Evolutionary conservation across 2,797 vertebrate genomes (phyloP), one percentile per base, ranked within the genome.

Genomic region (Bucorvus abyssinicus): DNA sequence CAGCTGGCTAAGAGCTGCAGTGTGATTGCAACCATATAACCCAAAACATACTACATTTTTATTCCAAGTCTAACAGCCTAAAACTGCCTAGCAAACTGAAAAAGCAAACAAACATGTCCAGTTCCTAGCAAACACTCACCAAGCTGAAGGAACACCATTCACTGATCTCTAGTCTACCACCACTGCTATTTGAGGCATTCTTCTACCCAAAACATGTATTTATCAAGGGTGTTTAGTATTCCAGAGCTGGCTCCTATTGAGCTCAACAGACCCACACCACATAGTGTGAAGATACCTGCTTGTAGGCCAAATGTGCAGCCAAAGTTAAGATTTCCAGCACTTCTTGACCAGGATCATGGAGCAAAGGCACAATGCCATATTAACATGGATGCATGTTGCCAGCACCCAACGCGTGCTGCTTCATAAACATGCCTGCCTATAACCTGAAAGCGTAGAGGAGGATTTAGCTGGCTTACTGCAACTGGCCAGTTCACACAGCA

Each of bases 301-400:
- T 3, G 2, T 3, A 47, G 40, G 13, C 53, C 69, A 84, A 84
- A 75, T 1, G 0, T 1, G 10, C 73, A 74, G 40, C 32, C 38
- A 17, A 77, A 90, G 45, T 49, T 49, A 50, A 32, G n/a, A 44
- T 4, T 42, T 14, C 30, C 38, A 68, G 32, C 27, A 21, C 7
- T 49, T 50, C 34, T 32, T 65, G 40, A 73, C 22, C 75, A 83
- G 6, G 23, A 67, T 49, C 30, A 34, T 0, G 1, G 17, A 84
- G 44, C 23, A 78, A 75, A 90, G 40, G 20, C 57, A 71, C 44
- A 74, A 73, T 5, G 7, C 8, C 27, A 20, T 1, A 1, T 50
- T 50, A 80, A 77, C 45, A 44, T 0, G 5, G 47, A 45, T 27
- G 27, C 7, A 16, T 0, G 0, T 16, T 94, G 59, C 42, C 27